A percentile compares a stretch with the other conserved stretches of the same genome.
These are phyloP conservation scores for Chalcosyrphus nemorum DNA, from an alignment of 2,888 invertebrate genomes.

Conservation along the genomic window DNA sequence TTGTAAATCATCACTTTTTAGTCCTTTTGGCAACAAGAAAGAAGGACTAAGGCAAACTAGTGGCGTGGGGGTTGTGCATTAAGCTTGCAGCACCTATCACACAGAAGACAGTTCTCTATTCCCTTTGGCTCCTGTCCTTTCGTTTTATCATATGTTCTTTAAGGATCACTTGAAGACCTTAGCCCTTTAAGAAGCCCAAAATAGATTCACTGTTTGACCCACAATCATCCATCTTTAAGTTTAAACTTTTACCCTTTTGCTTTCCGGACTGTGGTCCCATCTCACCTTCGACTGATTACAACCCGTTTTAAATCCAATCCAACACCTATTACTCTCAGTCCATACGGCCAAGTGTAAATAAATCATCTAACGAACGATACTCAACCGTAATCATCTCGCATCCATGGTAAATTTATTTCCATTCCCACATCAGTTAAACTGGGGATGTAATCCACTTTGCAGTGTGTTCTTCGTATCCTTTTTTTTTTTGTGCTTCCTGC, in stretches of 20 bases:
- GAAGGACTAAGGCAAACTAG: too few species aligned
- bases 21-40: too few species aligned
- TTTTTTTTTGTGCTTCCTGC: background rate
- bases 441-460: conserved; percentile 3
- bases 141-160: too few species aligned
- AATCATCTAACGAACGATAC: conserved; percentile 46
- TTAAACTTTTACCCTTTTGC: background rate
- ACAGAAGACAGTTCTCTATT: too few species aligned
- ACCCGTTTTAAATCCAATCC: background rate
- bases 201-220: too few species aligned
- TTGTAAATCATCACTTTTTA: too few species aligned
- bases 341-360: background rate
- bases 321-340: background rate
- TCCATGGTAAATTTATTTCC: conserved; percentile 44
- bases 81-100: too few species aligned
- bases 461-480: background rate
- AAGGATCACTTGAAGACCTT: too few species aligned
- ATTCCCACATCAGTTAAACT: conserved; percentile 38
- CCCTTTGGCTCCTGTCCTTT: too few species aligned
- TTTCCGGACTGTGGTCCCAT: background rate
- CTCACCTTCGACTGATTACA: background rate
- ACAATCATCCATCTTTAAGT: too few species aligned
- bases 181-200: too few species aligned
- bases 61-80: too few species aligned
- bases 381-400: conserved; percentile 39